Base-by-base conservation (phyloP, 1,140 invertebrate species). In the Saccostrea echinata region DNA sequence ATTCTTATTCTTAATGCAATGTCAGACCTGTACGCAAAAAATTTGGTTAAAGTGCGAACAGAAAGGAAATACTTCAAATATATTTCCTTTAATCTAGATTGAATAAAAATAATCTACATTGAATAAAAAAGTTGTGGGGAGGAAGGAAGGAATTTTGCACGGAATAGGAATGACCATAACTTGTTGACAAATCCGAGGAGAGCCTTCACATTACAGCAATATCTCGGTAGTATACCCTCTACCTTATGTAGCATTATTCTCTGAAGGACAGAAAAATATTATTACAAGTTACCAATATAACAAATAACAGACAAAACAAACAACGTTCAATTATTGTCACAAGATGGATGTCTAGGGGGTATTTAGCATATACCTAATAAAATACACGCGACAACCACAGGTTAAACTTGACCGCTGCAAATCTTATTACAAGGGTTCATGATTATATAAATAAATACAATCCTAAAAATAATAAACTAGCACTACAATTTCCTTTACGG, bases 261-360 rank as follows among this genome's bases (percentile, higher is more conserved):
- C 12, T 76, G 68, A 76, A 76, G 68, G 68, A 76, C 68, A 76
- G 9, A 27, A 76, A 76, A 76, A 76, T 76, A 76, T 76, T 76
- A 76, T 76, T 12, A 76, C 68, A 76, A 76, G 68, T 76, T 76
- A 76, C 68, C 24, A 76, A 13, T 76, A 27, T 76, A 76, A 76
- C 68, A 76, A 76, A 76, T 76, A 76, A 76, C 68, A 76, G 68
- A 76, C 27, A 76, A 33, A 1, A 76, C 27, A 76, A 76, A 76
- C 68, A 76, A 13, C 33, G 30, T 27, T 76, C 68, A 11, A 76
- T 76, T 76, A 30, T 76, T 76, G 68, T 76, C 68, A 76, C 8
- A 76, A 76, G 68, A 76, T 76, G 68, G 68, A 76, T 76, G 24
- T 27, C 68, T 76, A 30, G 27, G 68, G 68, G 68, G 68, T 76